These are phyloP conservation scores for Tribolium freemani DNA, from an alignment of 2,888 invertebrate species.

Conservation along the genomic window DNA sequence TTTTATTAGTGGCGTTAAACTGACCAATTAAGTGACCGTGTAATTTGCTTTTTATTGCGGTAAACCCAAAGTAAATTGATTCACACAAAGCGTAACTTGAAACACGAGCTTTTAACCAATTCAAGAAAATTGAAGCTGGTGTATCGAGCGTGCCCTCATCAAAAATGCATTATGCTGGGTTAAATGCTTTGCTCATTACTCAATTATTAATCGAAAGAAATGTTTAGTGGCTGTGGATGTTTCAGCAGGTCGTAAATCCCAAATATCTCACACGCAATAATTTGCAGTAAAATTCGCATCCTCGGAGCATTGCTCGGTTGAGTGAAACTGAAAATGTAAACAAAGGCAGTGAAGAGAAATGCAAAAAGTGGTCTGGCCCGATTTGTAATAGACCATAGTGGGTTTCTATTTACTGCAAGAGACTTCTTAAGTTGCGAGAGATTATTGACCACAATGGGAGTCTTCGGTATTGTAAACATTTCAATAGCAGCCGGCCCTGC, in stretches of 20 bases:
- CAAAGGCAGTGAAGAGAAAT: slow-evolving; percentile 28
- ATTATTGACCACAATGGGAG: slow-evolving; percentile 41
- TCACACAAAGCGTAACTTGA: not conserved
- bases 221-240: not conserved
- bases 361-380: slow-evolving; percentile 37
- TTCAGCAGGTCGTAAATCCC: slow-evolving; percentile 16
- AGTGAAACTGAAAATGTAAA: slow-evolving; percentile 20
- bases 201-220: not conserved
- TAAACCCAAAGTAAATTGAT: not conserved
- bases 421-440: slow-evolving; percentile 36
- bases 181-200: no score
- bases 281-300: slow-evolving; percentile 5
- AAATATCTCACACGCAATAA: slow-evolving; percentile 6
- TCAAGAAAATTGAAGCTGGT: no score
- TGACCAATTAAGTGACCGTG: not conserved
- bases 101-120: not conserved
- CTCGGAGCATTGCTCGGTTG: not conserved
- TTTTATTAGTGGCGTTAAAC: not conserved
- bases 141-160: no score
- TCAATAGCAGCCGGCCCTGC: slow-evolving; percentile 30
- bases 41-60: not conserved
- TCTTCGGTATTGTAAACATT: slow-evolving; percentile 39
- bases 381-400: slow-evolving; percentile 36
- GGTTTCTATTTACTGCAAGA: slow-evolving; percentile 38
- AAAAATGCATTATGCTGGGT: no score